Percentiles rank a stretch among this genome's conserved stretches.
phyloP scores from a whole-genome alignment of 2,113 vertebrate species.

The Scomber scombrus region DNA sequence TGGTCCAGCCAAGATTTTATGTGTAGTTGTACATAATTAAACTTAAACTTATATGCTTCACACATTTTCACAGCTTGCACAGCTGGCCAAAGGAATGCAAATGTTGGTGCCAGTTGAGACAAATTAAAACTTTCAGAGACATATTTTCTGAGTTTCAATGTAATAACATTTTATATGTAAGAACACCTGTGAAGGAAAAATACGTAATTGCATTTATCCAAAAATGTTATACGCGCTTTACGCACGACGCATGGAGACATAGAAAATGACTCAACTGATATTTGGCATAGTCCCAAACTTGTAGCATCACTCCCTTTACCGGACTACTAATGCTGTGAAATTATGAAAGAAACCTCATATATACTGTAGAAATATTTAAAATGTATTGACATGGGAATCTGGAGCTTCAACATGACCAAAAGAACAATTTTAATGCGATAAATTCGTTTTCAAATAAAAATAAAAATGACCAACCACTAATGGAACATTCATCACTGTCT shows the following conservation, averaged over 20 bases:
- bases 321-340: not conserved
- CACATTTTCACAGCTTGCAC: constrained; percentile 1
- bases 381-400: not conserved
- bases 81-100: not conserved
- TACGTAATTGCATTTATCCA: no score
- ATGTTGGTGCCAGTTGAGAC: not conserved
- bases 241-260: constrained; percentile 1
- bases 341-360: not conserved
- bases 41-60: not conserved
- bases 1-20: not conserved
- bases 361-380: not conserved
- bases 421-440: not conserved
- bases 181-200: not conserved
- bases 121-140: not conserved
- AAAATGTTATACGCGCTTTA: constrained; percentile 1
- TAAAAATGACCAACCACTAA: not conserved
- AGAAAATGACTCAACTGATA: not conserved
- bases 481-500: not conserved
- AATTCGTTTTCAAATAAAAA: not conserved
- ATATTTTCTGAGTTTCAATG: not conserved
- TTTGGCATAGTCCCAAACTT: constrained; percentile 9
- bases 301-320: constrained; percentile 3
- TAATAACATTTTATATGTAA: not conserved
- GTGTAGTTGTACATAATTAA: not conserved
- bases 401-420: not conserved